Percentiles rank a stretch among this genome's conserved stretches.
Evolutionary conservation across 2,113 vertebrate species (phyloP).

Genomic region (Peucedramus taeniatus): DNA sequence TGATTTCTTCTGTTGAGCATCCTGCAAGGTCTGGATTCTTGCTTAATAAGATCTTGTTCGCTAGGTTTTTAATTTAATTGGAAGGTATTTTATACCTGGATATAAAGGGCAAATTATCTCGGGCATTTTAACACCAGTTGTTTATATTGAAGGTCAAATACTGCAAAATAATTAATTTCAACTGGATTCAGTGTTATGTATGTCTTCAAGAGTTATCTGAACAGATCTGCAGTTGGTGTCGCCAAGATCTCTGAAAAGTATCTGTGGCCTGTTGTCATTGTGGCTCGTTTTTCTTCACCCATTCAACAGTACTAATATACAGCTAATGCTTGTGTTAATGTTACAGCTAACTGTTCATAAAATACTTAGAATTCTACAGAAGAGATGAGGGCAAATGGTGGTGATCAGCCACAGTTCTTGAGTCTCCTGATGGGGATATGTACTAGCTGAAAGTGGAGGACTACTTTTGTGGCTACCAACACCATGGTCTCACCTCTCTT

Average conservation of each 20-base stretch:
- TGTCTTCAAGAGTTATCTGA: background rate
- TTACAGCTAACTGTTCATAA: background rate
- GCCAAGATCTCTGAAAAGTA: background rate
- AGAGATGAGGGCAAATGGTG: background rate
- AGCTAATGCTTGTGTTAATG: background rate
- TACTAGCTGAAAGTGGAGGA: background rate
- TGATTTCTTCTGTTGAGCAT: constrained; percentile 58
- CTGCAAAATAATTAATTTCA: background rate
- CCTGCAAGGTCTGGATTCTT: constrained; percentile 1
- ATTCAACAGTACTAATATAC: background rate
- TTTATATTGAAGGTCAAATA: background rate
- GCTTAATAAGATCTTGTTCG: constrained; percentile 4
- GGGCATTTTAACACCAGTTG: background rate
- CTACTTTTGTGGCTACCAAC: background rate
- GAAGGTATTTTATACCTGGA: background rate
- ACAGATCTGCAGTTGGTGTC: background rate
- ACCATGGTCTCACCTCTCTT: background rate
- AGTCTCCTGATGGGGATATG: background rate
- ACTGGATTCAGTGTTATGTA: background rate
- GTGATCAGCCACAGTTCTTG: background rate
- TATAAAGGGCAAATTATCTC: background rate
- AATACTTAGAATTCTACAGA: background rate
- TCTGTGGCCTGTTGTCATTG: background rate
- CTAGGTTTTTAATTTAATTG: constrained; percentile 17
- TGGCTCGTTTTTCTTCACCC: background rate